Conservation (phyloP, 2,888 invertebrate genomes). For the Rhamnusium bicolor region DNA sequence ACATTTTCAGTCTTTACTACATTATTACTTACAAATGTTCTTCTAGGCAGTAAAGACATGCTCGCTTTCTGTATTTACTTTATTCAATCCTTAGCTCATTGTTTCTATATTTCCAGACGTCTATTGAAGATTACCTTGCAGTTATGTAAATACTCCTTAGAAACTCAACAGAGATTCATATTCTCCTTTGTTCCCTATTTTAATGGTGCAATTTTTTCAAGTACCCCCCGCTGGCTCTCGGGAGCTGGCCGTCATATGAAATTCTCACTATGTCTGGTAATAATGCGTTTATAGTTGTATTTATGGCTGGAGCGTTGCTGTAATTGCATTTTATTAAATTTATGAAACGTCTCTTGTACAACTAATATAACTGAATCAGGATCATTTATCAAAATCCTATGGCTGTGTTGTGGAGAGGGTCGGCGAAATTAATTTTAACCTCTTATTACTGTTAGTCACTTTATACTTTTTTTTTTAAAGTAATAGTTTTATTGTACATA, state of each 20-base stretch:
- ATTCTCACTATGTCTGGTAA: constrained; percentile 23
- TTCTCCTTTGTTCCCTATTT: constrained; percentile 41
- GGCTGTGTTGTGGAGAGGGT: constrained; percentile 12
- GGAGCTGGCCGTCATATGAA: neutral
- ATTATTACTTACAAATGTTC: neutral
- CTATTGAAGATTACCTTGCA: constrained; percentile 45
- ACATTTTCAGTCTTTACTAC: neutral
- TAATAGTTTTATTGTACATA: neutral
- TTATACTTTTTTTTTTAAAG: neutral
- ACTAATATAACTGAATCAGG: constrained; percentile 26
- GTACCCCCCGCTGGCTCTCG: constrained; percentile 7
- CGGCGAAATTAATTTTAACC: constrained; percentile 24
- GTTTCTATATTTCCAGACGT: constrained; percentile 46
- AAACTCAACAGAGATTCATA: constrained; percentile 42
- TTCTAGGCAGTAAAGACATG: neutral
- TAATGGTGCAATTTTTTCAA: constrained; percentile 31
- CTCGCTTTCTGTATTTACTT: neutral
- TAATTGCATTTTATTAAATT: constrained; percentile 38
- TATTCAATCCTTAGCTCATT: constrained; percentile 34
- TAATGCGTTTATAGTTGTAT: constrained; percentile 40
- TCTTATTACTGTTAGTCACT: constrained; percentile 10
- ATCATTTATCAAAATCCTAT: constrained; percentile 33
- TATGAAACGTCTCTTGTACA: constrained; percentile 35
- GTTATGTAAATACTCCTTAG: constrained; percentile 48
- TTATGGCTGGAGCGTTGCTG: constrained; percentile 28